Conservation (phyloP, 2,113 vertebrate genomes). For the Planiliza haematocheilus region DNA sequence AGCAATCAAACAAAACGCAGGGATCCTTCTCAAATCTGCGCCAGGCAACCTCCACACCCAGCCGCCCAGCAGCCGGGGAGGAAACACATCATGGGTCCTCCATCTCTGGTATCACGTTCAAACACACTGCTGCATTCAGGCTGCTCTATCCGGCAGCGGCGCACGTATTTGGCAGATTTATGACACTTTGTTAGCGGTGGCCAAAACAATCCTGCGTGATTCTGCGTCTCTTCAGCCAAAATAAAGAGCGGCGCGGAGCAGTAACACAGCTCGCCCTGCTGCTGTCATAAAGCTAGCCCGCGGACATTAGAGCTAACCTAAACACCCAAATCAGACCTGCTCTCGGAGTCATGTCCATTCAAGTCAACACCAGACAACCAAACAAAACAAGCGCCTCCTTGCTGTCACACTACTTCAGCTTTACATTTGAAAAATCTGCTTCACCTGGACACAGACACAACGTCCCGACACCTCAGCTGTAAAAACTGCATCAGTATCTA, state of each 20-base stretch:
- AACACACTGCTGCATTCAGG: not conserved
- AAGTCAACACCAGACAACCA: slow-evolving; percentile 9
- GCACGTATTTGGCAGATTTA: slow-evolving; percentile 56
- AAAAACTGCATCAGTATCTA: not conserved
- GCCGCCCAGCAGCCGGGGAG: not conserved
- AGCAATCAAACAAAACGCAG: slow-evolving; percentile 68
- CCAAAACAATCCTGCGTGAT: slow-evolving; percentile 39
- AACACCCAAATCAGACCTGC: slow-evolving; percentile 26
- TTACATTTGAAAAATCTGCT: not conserved
- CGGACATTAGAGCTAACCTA: slow-evolving; percentile 3
- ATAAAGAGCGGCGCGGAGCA: not conserved
- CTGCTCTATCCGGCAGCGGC: not conserved
- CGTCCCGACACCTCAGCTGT: slow-evolving; percentile 44
- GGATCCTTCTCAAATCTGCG: slow-evolving; percentile 57
- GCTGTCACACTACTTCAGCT: slow-evolving; percentile 7
- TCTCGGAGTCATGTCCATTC: slow-evolving; percentile 5
- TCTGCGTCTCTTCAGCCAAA: not conserved
- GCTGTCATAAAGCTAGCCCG: slow-evolving; percentile 14
- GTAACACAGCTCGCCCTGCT: not conserved
- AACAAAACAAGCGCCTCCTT: not conserved
- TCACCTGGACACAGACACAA: not conserved
- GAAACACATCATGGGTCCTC: slow-evolving; percentile 17
- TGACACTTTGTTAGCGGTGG: slow-evolving; percentile 61
- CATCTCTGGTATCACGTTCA: slow-evolving; percentile 17
- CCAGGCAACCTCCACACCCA: slow-evolving; percentile 64